A percentile compares a stretch with the other conserved stretches of the same genome.
Evolutionary conservation across 64 coral and sea anemone species (phyloP).

Genomic region (Actinia equina): DNA sequence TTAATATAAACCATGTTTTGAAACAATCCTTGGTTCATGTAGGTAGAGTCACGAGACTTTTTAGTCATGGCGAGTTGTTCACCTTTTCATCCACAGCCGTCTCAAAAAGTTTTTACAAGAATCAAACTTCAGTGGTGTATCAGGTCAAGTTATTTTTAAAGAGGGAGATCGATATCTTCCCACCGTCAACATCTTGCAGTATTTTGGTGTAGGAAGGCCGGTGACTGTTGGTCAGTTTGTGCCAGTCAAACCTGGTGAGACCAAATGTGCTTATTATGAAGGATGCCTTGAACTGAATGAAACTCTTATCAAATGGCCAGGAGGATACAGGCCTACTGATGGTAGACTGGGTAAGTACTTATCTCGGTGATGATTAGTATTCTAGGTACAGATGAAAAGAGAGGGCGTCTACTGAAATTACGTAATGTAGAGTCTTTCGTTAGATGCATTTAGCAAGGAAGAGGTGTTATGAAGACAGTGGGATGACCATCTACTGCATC

Average conservation of each 20-base stretch:
- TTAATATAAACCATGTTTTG: too few species aligned
- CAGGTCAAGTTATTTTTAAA: slow-evolving; percentile 62
- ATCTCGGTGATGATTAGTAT: neutral
- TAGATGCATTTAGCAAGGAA: neutral
- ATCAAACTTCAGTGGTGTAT: slow-evolving; percentile 75
- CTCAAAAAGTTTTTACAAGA: slow-evolving; percentile 65
- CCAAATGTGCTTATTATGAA: slow-evolving; percentile 7
- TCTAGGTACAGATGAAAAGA: too few species aligned
- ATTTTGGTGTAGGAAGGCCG: slow-evolving; percentile 17
- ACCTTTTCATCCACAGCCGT: slow-evolving; percentile 33
- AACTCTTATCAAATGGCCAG: slow-evolving; percentile 47
- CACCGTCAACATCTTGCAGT: slow-evolving; percentile 52
- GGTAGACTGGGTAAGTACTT: slow-evolving; percentile 43
- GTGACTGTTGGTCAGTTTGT: slow-evolving; percentile 60
- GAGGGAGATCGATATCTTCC: slow-evolving; percentile 65
- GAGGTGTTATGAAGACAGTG: too few species aligned
- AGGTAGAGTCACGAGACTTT: too few species aligned
- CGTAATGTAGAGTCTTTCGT: neutral
- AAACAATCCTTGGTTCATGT: too few species aligned
- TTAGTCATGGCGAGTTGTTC: too few species aligned
- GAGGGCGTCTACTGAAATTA: too few species aligned
- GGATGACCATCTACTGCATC: too few species aligned
- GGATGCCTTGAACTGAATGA: slow-evolving; percentile 61
- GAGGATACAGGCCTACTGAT: slow-evolving; percentile 52
- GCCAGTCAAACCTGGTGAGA: slow-evolving; percentile 24